These are phyloP conservation scores for Sympetrum striolatum DNA, from an alignment of 2,888 invertebrate species.

Conservation along the genomic window DNA sequence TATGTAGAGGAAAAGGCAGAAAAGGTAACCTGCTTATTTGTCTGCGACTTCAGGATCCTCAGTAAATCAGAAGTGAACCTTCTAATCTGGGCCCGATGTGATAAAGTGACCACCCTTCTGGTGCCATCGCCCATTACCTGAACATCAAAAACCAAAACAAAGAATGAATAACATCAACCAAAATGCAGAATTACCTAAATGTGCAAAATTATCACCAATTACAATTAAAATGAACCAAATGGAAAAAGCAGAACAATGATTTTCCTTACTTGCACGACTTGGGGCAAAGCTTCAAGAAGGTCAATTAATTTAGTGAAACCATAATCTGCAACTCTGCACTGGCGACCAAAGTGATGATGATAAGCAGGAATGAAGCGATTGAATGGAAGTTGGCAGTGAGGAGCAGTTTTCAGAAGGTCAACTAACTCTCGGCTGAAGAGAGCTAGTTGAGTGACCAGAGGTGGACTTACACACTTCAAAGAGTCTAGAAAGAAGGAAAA, in stretches of 20 bases:
- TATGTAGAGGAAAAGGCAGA: constrained; percentile 76
- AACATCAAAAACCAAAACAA: constrained; percentile 45
- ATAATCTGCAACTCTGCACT: constrained; percentile 94
- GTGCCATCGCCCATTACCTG: constrained; percentile 91
- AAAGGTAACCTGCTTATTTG: constrained; percentile 75
- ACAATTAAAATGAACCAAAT: not conserved
- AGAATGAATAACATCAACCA: not conserved
- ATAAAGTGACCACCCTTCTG: constrained; percentile 83
- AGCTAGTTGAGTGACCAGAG: constrained; percentile 73
- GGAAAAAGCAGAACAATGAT: not conserved
- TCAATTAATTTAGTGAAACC: constrained; percentile 94
- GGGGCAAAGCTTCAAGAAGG: constrained; percentile 85
- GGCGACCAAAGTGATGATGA: constrained; percentile 95
- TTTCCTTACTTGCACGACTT: constrained; percentile 76
- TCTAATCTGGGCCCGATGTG: constrained; percentile 85
- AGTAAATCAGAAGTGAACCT: constrained; percentile 92
- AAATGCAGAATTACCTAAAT: not conserved
- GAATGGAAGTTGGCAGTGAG: constrained; percentile 82
- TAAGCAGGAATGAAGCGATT: constrained; percentile 92
- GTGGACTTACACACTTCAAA: constrained; percentile 68
- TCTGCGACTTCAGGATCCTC: constrained; percentile 81
- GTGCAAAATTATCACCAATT: not conserved
- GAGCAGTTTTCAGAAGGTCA: constrained; percentile 81
- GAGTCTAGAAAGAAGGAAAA: not conserved
- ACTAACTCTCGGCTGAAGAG: constrained; percentile 87